Evolutionary conservation across 2,113 vertebrate genomes (phyloP).

Genomic region (Hippocampus barbouri): DNA sequence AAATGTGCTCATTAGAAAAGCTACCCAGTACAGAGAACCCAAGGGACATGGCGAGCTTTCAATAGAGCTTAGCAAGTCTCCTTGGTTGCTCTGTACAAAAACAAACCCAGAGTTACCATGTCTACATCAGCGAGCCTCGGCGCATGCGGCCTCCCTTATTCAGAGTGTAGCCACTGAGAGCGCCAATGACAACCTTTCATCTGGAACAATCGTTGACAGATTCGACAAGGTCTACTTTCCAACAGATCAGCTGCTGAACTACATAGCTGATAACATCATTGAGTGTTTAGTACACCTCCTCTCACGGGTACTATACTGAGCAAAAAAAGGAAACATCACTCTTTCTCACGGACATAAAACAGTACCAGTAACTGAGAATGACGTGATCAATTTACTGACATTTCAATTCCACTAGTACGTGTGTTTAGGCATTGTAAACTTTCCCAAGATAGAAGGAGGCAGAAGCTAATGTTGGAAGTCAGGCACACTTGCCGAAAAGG

Average conservation of each 20-base stretch:
- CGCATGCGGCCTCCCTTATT: slow-evolving; percentile 55
- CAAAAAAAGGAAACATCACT: slow-evolving; percentile 9
- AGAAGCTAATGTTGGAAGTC: slow-evolving; percentile 13
- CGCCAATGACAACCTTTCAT: not conserved
- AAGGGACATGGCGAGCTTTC: slow-evolving; percentile 34
- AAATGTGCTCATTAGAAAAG: slow-evolving; percentile 10
- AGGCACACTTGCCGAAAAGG: slow-evolving; percentile 16
- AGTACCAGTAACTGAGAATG: not conserved
- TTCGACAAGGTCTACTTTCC: slow-evolving; percentile 1
- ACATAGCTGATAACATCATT: slow-evolving; percentile 6
- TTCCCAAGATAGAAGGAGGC: slow-evolving; percentile 32
- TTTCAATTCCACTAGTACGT: slow-evolving; percentile 12
- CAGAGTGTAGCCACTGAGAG: slow-evolving; percentile 15
- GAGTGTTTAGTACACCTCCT: slow-evolving; percentile 4
- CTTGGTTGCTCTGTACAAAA: slow-evolving; percentile 39
- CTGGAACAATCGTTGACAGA: not conserved
- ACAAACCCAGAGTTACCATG: slow-evolving; percentile 66
- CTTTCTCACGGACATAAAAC: not conserved
- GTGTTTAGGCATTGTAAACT: slow-evolving; percentile 9
- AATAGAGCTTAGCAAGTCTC: slow-evolving; percentile 44
- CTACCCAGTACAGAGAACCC: slow-evolving; percentile 23
- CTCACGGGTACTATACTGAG: not conserved
- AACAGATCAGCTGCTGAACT: slow-evolving; percentile 6
- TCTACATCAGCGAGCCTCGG: slow-evolving; percentile 51
- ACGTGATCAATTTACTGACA: not conserved